Evolutionary conservation across 1,140 invertebrate species (phyloP).

Genomic region (Littorina saxatilis): DNA sequence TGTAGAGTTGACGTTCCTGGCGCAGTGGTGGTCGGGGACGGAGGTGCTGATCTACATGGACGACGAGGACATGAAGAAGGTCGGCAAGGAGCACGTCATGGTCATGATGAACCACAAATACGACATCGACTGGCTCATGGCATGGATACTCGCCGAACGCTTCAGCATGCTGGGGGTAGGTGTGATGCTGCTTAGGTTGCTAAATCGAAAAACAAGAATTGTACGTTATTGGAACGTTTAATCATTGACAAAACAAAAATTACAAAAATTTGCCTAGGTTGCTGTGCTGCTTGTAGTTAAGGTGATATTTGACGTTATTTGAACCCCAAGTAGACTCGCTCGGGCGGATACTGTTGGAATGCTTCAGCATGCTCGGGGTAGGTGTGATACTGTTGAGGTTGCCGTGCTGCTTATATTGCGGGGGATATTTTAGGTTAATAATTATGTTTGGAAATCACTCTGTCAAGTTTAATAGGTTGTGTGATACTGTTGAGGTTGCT

Average conservation of each 20-base stretch:
- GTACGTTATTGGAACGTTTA: no score
- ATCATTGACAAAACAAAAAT: no score
- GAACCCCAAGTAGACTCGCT: no score
- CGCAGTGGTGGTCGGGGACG: constrained; percentile 93
- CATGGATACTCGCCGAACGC: constrained; percentile 73
- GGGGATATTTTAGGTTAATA: no score
- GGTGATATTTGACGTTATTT: no score
- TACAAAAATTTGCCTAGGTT: no score
- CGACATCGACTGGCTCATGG: constrained; percentile 90
- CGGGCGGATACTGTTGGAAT: not conserved
- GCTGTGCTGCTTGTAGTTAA: no score
- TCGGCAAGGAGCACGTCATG: constrained; percentile 92
- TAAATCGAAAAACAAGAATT: no score
- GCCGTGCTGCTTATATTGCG: no score
- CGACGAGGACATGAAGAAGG: constrained; percentile 86
- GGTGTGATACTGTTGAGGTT: not conserved
- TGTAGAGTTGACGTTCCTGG: constrained; percentile 92
- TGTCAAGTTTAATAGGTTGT: no score
- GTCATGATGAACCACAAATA: constrained; percentile 96
- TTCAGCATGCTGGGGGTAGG: constrained; percentile 71
- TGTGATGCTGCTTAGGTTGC: not conserved
- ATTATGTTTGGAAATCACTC: no score
- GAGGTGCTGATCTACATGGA: constrained; percentile 84
- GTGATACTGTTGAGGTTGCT: no score
- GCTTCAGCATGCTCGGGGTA: not conserved